Conservation (phyloP, 2,888 invertebrate species). For the Pseudoips prasinana region DNA sequence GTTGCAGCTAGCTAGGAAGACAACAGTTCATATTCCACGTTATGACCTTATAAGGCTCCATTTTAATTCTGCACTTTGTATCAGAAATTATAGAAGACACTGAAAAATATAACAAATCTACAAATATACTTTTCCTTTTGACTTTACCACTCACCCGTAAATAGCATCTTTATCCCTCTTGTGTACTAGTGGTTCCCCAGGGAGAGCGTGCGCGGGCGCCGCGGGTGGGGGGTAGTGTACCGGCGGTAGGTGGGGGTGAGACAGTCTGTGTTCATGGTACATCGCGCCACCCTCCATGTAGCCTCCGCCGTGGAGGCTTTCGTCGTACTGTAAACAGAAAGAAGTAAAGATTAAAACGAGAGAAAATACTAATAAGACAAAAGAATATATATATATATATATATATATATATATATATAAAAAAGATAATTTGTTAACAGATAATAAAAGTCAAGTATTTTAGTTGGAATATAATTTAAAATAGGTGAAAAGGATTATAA, state of each 20-base stretch:
- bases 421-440: too few species aligned
- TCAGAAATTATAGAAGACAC: too few species aligned
- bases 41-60: too few species aligned
- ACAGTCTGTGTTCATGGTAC: conserved; percentile 92
- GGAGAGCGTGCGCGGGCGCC: conserved; percentile 94
- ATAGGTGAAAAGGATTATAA: too few species aligned
- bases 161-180: conserved; percentile 99
- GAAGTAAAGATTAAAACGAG: neutral
- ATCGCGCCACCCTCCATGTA: conserved; percentile 91
- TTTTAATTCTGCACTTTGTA: too few species aligned
- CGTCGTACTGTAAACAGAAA: conserved; percentile 90
- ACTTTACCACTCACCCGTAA: conserved; percentile 93
- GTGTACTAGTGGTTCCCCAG: conserved; percentile 94
- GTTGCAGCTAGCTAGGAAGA: too few species aligned
- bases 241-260: conserved; percentile 87
- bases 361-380: neutral
- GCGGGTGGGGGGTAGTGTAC: conserved; percentile 92
- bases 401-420: too few species aligned
- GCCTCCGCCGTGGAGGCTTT: conserved; percentile 92
- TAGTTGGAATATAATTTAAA: too few species aligned
- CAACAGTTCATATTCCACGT: too few species aligned
- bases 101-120: too few species aligned
- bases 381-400: too few species aligned
- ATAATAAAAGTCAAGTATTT: too few species aligned
- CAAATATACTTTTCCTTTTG: neutral